Evolutionary conservation across 2,888 invertebrate species (phyloP).

Genomic region (Caenorhabditis drosophilae): DNA sequence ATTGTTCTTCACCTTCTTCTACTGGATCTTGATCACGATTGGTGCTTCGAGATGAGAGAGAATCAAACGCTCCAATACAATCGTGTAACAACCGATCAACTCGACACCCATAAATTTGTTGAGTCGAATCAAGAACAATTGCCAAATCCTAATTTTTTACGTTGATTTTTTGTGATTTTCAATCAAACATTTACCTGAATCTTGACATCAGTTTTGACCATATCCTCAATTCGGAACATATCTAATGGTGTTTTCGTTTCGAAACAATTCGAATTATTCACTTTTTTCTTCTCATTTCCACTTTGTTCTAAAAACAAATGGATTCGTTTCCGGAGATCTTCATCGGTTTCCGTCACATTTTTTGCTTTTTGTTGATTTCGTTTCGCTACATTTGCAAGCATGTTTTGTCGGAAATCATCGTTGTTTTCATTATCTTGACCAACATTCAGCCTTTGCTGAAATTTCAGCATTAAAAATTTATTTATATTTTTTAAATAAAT

Average conservation of each 20-base stretch:
- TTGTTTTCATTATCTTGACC: not conserved
- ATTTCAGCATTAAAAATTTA: not conserved
- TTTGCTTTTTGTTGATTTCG: not conserved
- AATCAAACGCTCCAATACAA: not conserved
- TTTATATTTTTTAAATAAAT: not conserved
- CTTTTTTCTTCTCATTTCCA: not conserved
- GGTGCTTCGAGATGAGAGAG: too few relatives aligned
- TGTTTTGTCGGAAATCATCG: not conserved
- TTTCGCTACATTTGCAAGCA: too few relatives aligned
- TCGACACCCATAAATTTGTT: slow-evolving; percentile 13
- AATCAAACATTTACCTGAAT: slow-evolving; percentile 8
- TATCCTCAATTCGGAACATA: slow-evolving; percentile 15
- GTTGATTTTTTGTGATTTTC: not conserved
- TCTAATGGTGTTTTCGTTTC: slow-evolving; percentile 23
- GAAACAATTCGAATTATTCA: slow-evolving; percentile 10
- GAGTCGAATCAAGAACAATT: slow-evolving; percentile 21
- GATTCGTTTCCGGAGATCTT: not conserved
- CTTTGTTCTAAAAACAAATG: not conserved
- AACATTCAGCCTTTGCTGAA: not conserved
- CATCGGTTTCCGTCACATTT: not conserved
- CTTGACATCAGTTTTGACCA: slow-evolving; percentile 10
- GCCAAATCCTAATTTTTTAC: slow-evolving; percentile 13
- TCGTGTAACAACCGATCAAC: slow-evolving; percentile 24
- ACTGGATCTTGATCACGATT: not conserved
- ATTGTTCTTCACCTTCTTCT: not conserved